Evolutionary conservation across 2,797 vertebrate genomes (phyloP).

Genomic region (Rallus crepitans): DNA sequence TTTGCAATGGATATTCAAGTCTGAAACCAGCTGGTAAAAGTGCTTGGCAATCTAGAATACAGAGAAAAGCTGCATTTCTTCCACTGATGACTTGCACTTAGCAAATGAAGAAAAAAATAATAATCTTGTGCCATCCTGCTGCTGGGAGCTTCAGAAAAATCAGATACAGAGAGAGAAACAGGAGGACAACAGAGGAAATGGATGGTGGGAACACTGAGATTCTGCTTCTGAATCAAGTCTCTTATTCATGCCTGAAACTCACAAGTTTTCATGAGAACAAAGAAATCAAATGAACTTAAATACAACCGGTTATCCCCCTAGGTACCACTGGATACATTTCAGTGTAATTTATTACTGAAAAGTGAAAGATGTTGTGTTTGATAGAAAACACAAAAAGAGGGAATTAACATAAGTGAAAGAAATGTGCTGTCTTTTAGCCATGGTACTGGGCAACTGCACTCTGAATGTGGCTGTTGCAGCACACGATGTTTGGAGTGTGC

Average conservation of each 20-base stretch:
- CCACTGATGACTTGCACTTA: neutral
- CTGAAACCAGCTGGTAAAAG: neutral
- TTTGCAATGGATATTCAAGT: neutral
- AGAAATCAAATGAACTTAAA: slow-evolving; percentile 20
- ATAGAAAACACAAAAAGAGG: slow-evolving; percentile 3
- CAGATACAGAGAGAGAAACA: neutral
- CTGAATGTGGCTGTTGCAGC: neutral
- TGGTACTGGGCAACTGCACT: neutral
- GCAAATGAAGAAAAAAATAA: neutral
- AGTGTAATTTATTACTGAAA: neutral
- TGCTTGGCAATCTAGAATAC: neutral
- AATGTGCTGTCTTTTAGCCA: neutral
- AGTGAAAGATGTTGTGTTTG: slow-evolving; percentile 12
- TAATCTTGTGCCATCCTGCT: neutral
- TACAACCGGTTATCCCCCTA: slow-evolving; percentile 8
- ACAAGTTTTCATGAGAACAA: neutral
- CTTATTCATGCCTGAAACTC: slow-evolving; percentile 1
- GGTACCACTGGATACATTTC: neutral
- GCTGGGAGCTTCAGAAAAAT: neutral
- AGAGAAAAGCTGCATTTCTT: neutral
- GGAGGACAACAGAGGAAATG: neutral
- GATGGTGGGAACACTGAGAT: neutral
- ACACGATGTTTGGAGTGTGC: neutral
- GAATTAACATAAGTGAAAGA: neutral
- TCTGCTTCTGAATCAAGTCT: neutral